Evolutionary conservation across 2,113 vertebrate species (phyloP).

Genomic region (Gopherus flavomarginatus): DNA sequence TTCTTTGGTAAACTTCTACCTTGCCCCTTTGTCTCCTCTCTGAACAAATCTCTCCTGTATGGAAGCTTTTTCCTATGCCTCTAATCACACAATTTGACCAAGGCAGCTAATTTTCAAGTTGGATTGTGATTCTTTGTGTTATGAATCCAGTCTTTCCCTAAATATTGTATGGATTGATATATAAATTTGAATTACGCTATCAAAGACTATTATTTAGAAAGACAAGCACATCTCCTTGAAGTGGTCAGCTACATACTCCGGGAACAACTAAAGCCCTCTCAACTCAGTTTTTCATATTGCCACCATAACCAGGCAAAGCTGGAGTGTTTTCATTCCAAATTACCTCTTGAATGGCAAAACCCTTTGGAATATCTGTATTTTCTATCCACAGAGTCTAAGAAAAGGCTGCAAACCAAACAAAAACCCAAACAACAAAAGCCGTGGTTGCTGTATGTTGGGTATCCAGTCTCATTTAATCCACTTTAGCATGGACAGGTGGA

Average conservation of each 20-base stretch:
- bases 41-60: too few relatives aligned
- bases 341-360: background rate
- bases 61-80: too few relatives aligned
- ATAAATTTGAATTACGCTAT: background rate
- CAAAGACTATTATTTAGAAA: background rate
- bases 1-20: too few relatives aligned
- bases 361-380: background rate
- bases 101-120: background rate
- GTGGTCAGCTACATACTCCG: background rate
- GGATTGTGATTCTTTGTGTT: background rate
- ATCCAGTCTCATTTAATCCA: background rate
- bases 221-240: background rate
- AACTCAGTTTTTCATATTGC: background rate
- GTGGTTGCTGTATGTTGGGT: background rate
- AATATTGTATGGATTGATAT: background rate
- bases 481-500: background rate
- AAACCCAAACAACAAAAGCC: background rate
- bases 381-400: background rate
- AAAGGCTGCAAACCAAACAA: background rate
- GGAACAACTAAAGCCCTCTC: background rate
- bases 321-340: background rate
- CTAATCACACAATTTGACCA: too few relatives aligned
- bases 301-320: background rate
- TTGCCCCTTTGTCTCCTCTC: too few relatives aligned
- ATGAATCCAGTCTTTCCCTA: background rate